Percentiles rank a stretch among this genome's conserved stretches.
Conservation (phyloP, 1,140 invertebrate genomes). For the Cyphomyrmex costatus region DNA sequence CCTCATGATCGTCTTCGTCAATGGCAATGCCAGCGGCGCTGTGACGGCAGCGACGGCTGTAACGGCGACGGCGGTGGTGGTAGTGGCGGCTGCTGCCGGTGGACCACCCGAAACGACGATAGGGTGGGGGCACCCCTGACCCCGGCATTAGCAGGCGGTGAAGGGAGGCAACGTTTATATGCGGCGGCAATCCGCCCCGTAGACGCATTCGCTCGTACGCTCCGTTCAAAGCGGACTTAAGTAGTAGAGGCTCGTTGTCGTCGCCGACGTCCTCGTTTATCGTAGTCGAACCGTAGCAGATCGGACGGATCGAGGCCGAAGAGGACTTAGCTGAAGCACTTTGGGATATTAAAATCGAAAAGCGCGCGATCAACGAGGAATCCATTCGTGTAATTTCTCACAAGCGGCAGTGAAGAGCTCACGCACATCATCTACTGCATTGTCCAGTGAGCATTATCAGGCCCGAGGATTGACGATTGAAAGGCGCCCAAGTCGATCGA, state of each 20-base stretch:
- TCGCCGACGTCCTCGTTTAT: conserved; percentile 42
- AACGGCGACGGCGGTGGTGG: conserved; percentile 62
- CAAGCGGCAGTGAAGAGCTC: conserved; percentile 65
- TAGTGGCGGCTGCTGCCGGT: conserved; percentile 70
- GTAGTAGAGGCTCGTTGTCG: conserved; percentile 49
- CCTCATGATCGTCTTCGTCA: conserved; percentile 47
- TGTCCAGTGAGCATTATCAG: conserved; percentile 26
- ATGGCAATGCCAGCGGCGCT: conserved; percentile 51
- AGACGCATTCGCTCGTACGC: conserved; percentile 86
- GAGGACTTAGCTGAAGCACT: conserved; percentile 24
- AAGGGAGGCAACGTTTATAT: conserved; percentile 87
- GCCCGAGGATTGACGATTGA: conserved; percentile 29
- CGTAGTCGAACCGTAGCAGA: conserved; percentile 50
- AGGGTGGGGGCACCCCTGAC: conserved; percentile 86
- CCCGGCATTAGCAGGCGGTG: conserved; percentile 82
- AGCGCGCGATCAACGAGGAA: conserved; percentile 28
- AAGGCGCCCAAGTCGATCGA: conserved; percentile 34
- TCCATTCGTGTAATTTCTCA: conserved; percentile 41
- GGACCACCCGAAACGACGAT: conserved; percentile 80
- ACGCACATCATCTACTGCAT: not conserved
- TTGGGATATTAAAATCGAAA: conserved; percentile 41
- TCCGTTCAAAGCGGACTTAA: conserved; percentile 84
- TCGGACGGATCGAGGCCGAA: conserved; percentile 40
- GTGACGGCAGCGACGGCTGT: conserved; percentile 37
- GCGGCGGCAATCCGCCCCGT: conserved; percentile 85